These are phyloP conservation scores for Sardina pilchardus DNA, from an alignment of 2,113 vertebrate genomes.

Conservation along the genomic window DNA sequence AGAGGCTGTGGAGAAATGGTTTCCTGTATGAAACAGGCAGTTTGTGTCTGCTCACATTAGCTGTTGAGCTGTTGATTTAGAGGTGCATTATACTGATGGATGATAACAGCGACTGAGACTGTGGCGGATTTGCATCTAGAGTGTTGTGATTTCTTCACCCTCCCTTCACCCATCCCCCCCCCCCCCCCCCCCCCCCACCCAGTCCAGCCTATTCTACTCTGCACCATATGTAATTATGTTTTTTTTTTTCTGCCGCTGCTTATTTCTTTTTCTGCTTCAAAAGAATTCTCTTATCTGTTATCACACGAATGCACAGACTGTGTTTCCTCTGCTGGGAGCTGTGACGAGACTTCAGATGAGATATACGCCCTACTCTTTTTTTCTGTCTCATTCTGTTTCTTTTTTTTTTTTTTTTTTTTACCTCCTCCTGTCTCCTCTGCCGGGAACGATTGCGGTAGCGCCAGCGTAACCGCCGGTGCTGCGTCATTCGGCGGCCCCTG, in stretches of 20 bases:
- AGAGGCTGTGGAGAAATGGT: too few relatives aligned
- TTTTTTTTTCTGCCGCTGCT: not conserved
- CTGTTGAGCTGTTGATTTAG: slow-evolving; percentile 65
- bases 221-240: not conserved
- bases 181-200: too few relatives aligned
- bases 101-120: slow-evolving; percentile 59
- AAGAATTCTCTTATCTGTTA: not conserved
- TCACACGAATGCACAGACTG: not conserved
- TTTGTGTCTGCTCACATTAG: slow-evolving; percentile 62
- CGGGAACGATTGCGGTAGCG: too few relatives aligned
- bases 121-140: slow-evolving; percentile 68
- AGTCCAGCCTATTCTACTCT: not conserved
- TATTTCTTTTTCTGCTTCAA: not conserved
- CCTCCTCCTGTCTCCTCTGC: not conserved
- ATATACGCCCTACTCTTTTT: not conserved
- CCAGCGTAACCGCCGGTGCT: too few relatives aligned
- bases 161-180: too few relatives aligned
- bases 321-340: not conserved
- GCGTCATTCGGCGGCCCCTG: too few relatives aligned
- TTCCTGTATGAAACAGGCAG: too few relatives aligned
- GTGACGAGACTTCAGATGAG: not conserved
- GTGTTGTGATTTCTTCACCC: not conserved
- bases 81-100: slow-evolving; percentile 73
- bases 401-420: not conserved
- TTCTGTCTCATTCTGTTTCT: not conserved